These are phyloP conservation scores for Coendou prehensilis DNA, from an alignment of 2,797 vertebrate species.

Conservation along the genomic window DNA sequence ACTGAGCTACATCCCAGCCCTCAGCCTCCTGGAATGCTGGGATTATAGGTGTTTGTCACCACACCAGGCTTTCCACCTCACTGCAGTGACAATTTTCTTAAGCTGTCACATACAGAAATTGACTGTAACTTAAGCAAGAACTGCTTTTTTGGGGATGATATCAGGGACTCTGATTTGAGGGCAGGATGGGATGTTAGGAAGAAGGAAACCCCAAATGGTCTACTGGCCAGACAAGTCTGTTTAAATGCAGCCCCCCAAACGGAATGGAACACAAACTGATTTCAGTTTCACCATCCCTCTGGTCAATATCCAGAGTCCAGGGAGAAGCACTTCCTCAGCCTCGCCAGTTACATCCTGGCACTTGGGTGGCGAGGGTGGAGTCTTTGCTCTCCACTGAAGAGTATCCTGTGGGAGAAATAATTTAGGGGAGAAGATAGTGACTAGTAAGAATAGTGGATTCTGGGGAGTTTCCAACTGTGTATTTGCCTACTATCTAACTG, in stretches of 20 bases:
- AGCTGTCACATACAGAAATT: constrained; percentile 45
- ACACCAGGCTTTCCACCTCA: background rate
- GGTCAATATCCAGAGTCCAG: background rate
- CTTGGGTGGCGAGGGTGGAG: background rate
- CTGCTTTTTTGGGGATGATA: background rate
- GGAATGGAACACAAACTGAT: background rate
- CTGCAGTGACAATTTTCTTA: background rate
- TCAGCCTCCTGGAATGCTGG: background rate
- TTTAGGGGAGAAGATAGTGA: background rate
- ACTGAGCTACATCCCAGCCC: background rate
- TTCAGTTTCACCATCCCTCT: background rate
- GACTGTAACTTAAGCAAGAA: background rate
- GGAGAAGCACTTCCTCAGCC: background rate
- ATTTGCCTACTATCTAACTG: background rate
- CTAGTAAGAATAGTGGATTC: background rate
- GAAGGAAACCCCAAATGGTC: background rate
- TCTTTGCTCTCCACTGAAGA: background rate
- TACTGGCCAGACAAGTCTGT: background rate
- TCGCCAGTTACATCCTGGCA: background rate
- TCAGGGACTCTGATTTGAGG: background rate
- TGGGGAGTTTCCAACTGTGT: background rate
- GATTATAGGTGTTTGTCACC: background rate
- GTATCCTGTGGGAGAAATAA: background rate
- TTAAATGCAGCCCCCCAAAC: background rate
- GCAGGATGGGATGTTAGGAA: background rate